These are phyloP conservation scores for Pardalotus punctatus DNA, from an alignment of 2,113 vertebrate genomes.

Conservation along the genomic window DNA sequence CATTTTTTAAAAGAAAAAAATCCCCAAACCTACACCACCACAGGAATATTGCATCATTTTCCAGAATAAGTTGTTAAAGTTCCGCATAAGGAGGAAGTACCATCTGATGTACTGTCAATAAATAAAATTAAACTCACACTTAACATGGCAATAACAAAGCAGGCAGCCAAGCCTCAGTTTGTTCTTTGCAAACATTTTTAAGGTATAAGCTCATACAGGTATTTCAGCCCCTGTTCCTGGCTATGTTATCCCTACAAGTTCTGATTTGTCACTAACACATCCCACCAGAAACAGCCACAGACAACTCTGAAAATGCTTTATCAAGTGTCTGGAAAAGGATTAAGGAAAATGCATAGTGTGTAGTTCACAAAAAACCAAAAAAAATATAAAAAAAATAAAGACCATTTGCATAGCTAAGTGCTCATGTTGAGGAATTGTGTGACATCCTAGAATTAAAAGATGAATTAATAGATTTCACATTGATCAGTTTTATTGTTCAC, in stretches of 20 bases:
- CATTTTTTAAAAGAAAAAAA: not conserved
- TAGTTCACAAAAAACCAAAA: conserved; percentile 24
- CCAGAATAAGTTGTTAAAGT: not conserved
- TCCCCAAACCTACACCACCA: not conserved
- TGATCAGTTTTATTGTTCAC: not conserved
- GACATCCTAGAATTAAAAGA: not conserved
- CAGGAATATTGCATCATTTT: not conserved
- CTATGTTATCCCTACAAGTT: not conserved
- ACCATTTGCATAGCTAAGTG: not conserved
- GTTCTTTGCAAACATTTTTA: not conserved
- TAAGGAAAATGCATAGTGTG: not conserved
- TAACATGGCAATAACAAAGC: not conserved
- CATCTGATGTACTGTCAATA: not conserved
- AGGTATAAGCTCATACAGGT: not conserved
- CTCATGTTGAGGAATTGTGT: not conserved
- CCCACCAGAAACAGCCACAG: not conserved
- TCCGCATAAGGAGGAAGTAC: not conserved
- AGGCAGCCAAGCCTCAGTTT: not conserved
- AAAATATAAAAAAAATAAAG: not conserved
- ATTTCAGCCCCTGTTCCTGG: not conserved
- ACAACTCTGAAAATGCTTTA: conserved; percentile 25
- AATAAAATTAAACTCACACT: not conserved
- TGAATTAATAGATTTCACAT: not conserved
- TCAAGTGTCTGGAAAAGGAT: conserved; percentile 1
- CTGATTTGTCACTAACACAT: not conserved